Conservation (phyloP, 2,888 invertebrate species). For the Drosophila mettleri region DNA sequence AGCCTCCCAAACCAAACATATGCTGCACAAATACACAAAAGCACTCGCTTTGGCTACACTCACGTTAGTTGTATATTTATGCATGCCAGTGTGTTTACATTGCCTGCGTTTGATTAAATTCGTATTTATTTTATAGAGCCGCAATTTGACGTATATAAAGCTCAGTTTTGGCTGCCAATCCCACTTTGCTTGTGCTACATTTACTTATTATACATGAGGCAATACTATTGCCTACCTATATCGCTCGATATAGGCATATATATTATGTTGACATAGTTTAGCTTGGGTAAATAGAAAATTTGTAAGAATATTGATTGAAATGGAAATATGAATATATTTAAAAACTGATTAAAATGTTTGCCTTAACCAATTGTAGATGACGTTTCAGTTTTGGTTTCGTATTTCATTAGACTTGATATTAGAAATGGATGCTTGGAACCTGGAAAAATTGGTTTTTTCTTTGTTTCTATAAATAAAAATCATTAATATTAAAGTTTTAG, state of each 20-base stretch:
- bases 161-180: constrained; percentile 20
- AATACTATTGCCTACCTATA: background rate
- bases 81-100: constrained; percentile 20
- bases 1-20: constrained; percentile 19
- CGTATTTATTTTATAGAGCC: constrained; percentile 54
- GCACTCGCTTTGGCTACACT: constrained; percentile 1
- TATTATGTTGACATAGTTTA: constrained; percentile 5
- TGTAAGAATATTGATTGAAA: background rate
- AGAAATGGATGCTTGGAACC: background rate
- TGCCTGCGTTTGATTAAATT: constrained; percentile 48
- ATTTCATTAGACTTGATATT: background rate
- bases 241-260: constrained; percentile 1
- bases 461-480: too few species aligned
- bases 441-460: background rate
- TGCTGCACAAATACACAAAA: constrained; percentile 7
- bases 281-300: background rate
- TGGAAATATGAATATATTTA: background rate
- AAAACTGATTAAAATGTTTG: constrained; percentile 6
- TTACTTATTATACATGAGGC: background rate
- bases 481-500: too few species aligned
- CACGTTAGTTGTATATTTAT: constrained; percentile 46
- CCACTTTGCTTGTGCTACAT: constrained; percentile 16
- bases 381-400: background rate
- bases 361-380: background rate
- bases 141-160: constrained; percentile 43